Percentiles rank a stretch among this genome's conserved stretches.
Evolutionary conservation across 2,888 invertebrate species (phyloP).

Genomic region (Galerucella pusilla): DNA sequence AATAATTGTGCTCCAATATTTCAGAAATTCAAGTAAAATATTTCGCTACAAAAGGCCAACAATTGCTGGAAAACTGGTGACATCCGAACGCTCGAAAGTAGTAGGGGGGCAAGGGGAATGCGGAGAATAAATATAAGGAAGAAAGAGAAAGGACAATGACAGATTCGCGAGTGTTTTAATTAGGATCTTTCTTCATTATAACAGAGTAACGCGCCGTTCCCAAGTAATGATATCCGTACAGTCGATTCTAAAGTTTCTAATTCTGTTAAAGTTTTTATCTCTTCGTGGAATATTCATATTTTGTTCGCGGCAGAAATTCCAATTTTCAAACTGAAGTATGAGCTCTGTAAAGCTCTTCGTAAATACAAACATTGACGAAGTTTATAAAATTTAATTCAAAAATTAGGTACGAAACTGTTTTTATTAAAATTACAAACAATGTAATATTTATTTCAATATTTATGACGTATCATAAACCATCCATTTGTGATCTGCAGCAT

Average conservation of each 20-base stretch:
- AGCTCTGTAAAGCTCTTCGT: slow-evolving; percentile 33
- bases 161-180: slow-evolving; percentile 55
- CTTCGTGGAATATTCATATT: slow-evolving; percentile 41
- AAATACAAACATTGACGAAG: slow-evolving; percentile 35
- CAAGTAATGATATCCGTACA: slow-evolving; percentile 52
- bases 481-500: no score
- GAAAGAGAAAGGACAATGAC: slow-evolving; percentile 48
- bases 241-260: slow-evolving; percentile 50
- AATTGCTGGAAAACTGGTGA: slow-evolving; percentile 34
- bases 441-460: no score
- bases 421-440: no score
- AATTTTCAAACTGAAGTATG: slow-evolving; percentile 32
- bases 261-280: slow-evolving; percentile 53
- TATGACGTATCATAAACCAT: no score
- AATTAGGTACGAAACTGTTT: not conserved
- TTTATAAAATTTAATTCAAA: slow-evolving; percentile 26
- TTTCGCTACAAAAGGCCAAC: slow-evolving; percentile 30
- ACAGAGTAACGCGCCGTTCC: slow-evolving; percentile 48
- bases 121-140: slow-evolving; percentile 43
- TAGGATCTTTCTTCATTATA: slow-evolving; percentile 56
- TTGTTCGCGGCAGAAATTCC: slow-evolving; percentile 36
- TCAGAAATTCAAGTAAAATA: slow-evolving; percentile 27
- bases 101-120: slow-evolving; percentile 6
- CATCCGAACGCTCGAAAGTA: slow-evolving; percentile 5
- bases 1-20: slow-evolving; percentile 28